Percentiles rank a stretch among this genome's conserved stretches.
Conservation (phyloP, 2,113 vertebrate species). For the Tor tambroides region DNA sequence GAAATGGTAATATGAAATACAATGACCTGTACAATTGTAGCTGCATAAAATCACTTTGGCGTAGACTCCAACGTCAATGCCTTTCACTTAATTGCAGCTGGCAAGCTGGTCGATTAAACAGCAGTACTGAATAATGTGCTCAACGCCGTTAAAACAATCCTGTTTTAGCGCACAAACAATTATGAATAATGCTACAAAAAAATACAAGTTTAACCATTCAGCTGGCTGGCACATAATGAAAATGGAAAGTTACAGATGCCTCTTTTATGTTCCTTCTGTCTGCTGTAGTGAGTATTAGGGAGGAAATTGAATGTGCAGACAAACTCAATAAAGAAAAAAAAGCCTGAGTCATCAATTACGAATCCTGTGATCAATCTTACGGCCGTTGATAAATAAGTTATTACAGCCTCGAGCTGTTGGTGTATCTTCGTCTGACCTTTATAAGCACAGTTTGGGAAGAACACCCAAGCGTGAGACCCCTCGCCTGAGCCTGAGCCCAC, state of each 20-base stretch:
- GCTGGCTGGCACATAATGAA: too few relatives aligned
- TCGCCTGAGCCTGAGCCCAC: not conserved
- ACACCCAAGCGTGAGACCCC: not conserved
- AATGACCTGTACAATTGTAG: not conserved
- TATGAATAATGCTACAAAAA: conserved; percentile 24
- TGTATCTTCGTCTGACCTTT: conserved; percentile 38
- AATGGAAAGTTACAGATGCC: too few relatives aligned
- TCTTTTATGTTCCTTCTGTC: too few relatives aligned
- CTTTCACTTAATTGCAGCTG: conserved; percentile 49
- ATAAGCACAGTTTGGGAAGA: not conserved
- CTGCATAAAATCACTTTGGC: not conserved
- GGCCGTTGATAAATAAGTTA: conserved; percentile 50
- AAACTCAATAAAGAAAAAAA: conserved; percentile 52
- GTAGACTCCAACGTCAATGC: conserved; percentile 9
- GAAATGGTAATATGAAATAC: not conserved
- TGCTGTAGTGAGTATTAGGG: conserved; percentile 44
- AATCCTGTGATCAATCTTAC: conserved; percentile 39
- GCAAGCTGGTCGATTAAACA: conserved; percentile 21
- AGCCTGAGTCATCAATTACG: conserved; percentile 50
- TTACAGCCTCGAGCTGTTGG: conserved; percentile 3
- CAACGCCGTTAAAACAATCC: conserved; percentile 28
- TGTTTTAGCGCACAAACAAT: conserved; percentile 37
- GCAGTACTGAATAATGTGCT: conserved; percentile 1
- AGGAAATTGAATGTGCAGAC: conserved; percentile 48
- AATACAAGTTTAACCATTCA: too few relatives aligned